These are phyloP conservation scores for Enteromius trimaculatus DNA, from an alignment of 2,797 vertebrate species.

Conservation along the genomic window DNA sequence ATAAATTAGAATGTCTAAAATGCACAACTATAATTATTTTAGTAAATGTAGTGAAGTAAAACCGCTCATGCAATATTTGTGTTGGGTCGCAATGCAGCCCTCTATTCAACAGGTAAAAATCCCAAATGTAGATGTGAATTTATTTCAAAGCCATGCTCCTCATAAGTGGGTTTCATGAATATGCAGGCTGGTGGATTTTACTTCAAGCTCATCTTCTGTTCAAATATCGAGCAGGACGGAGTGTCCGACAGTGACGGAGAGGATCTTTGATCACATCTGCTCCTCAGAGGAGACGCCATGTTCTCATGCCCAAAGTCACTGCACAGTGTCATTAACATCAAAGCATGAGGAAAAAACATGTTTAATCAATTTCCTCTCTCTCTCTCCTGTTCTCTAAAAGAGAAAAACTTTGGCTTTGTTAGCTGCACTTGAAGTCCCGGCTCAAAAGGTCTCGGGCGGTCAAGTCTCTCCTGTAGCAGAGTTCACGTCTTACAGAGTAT, in stretches of 20 bases:
- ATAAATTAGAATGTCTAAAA: too few species aligned
- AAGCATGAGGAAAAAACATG: slow-evolving; percentile 28
- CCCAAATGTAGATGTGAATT: background rate
- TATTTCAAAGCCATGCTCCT: background rate
- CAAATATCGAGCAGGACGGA: background rate
- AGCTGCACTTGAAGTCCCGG: background rate
- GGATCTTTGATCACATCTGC: slow-evolving; percentile 14
- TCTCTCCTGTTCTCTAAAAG: background rate
- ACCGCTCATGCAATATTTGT: too few species aligned
- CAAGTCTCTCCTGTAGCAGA: background rate
- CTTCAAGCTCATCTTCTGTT: background rate
- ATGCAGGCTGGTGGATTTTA: background rate
- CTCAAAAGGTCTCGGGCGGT: background rate
- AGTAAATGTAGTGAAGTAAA: too few species aligned
- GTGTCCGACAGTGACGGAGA: background rate
- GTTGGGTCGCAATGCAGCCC: too few species aligned
- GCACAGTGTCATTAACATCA: slow-evolving; percentile 22
- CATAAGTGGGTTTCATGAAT: background rate
- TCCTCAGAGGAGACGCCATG: slow-evolving; percentile 1
- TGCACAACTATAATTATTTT: too few species aligned
- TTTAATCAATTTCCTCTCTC: slow-evolving; percentile 22
- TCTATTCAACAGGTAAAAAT: background rate
- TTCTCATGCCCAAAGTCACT: slow-evolving; percentile 22
- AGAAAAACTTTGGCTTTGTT: background rate
- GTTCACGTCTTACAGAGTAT: slow-evolving; percentile 30